phyloP scores from a whole-genome alignment of 1,140 invertebrate genomes.

The Formica selysi region DNA sequence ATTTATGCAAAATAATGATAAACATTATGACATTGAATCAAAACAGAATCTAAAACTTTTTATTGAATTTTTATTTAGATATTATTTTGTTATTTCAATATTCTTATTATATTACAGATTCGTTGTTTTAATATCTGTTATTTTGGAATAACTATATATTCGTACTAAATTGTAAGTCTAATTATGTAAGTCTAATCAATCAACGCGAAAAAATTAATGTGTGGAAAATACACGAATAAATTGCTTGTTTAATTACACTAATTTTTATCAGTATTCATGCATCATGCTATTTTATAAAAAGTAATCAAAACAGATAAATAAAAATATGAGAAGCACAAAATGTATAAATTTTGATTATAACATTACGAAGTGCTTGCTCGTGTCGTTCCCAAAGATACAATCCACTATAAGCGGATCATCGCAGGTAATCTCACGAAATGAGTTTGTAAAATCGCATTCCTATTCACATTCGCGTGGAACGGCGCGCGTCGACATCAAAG shows the following conservation, averaged over 20 bases:
- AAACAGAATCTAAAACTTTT: background rate
- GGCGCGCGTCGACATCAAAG: conserved; percentile 72
- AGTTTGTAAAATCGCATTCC: conserved; percentile 43
- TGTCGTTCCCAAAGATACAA: background rate
- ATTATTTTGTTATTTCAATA: background rate
- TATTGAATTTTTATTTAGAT: background rate
- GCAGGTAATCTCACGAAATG: conserved; percentile 56
- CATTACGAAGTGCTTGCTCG: background rate
- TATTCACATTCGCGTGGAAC: conserved; percentile 32
- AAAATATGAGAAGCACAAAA: background rate
- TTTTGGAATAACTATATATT: background rate
- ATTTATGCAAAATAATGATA: background rate
- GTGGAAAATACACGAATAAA: background rate
- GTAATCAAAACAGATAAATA: background rate
- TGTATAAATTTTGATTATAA: background rate
- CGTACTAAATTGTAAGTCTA: background rate
- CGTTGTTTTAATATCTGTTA: background rate
- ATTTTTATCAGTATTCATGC: background rate
- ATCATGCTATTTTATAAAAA: background rate
- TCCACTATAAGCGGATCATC: conserved; percentile 1
- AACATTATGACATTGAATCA: background rate
- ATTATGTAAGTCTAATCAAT: background rate
- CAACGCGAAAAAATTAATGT: background rate
- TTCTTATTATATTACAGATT: background rate
- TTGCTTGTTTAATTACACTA: background rate